These are phyloP conservation scores for Trogon surrucura DNA, from an alignment of 2,113 vertebrate genomes.

Conservation along the genomic window DNA sequence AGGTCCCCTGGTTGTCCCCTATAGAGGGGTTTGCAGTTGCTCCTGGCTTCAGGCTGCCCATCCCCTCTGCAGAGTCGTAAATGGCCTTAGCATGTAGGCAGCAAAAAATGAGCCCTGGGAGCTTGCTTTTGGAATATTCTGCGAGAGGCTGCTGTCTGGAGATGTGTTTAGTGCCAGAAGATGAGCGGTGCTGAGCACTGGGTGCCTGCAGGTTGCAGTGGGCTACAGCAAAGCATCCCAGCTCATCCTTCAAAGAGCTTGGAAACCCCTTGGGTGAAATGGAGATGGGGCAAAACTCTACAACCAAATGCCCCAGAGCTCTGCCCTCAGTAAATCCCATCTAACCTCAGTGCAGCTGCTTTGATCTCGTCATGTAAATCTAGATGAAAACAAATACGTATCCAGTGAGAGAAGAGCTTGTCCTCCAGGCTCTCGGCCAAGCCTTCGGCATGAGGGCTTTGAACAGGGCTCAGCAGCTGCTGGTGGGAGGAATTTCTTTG, in stretches of 20 bases:
- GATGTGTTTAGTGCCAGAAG: background rate
- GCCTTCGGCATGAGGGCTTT: background rate
- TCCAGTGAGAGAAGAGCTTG: background rate
- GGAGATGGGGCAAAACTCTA: background rate
- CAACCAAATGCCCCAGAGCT: background rate
- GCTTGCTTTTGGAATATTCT: rapidly evolving
- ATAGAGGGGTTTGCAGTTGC: rapidly evolving
- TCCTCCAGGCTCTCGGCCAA: conserved; percentile 30
- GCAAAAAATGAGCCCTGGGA: background rate
- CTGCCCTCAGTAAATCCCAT: background rate
- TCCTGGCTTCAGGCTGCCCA: background rate
- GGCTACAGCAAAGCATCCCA: background rate
- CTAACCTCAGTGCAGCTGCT: background rate
- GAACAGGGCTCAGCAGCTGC: conserved; percentile 34
- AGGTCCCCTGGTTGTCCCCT: background rate
- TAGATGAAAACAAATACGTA: conserved; percentile 19
- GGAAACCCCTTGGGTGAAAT: rapidly evolving
- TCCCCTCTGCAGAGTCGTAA: background rate
- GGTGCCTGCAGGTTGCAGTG: background rate
- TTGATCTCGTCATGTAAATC: conserved; percentile 35
- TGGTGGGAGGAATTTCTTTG: conserved; percentile 43
- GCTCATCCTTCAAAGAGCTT: background rate
- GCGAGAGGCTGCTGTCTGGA: background rate
- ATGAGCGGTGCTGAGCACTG: background rate
- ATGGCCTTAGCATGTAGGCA: background rate